These are phyloP conservation scores for Trogon surrucura DNA, from an alignment of 2,113 vertebrate genomes.

Conservation along the genomic window DNA sequence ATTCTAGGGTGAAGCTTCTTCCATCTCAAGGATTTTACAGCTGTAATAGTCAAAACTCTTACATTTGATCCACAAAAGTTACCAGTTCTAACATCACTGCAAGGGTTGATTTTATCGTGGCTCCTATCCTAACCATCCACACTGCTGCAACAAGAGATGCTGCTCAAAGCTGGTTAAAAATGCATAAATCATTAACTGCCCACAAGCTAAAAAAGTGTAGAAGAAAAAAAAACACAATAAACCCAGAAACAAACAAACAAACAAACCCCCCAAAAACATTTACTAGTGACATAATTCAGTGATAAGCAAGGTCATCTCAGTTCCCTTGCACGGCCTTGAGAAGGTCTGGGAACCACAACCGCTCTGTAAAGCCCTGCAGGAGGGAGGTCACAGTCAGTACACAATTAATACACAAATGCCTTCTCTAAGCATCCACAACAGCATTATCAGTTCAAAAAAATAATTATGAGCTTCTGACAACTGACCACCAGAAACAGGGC, in stretches of 20 bases:
- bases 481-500: too few species aligned
- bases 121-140: not conserved
- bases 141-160: accelerated
- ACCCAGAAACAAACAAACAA: not conserved
- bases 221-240: not conserved
- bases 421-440: not conserved
- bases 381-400: not conserved
- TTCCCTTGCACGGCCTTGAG: not conserved
- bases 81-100: not conserved
- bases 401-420: accelerated
- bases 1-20: not conserved
- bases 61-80: not conserved
- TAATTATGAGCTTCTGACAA: not conserved
- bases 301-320: not conserved
- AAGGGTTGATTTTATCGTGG: not conserved
- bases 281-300: not conserved
- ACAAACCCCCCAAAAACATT: not conserved
- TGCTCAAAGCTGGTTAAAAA: not conserved
- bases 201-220: not conserved
- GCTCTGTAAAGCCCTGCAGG: not conserved
- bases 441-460: not conserved
- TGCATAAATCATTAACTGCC: not conserved
- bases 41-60: not conserved
- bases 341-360: not conserved
- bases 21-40: not conserved